phyloP scores from a whole-genome alignment of 2,888 invertebrate genomes.

The Neoascia interrupta region DNA sequence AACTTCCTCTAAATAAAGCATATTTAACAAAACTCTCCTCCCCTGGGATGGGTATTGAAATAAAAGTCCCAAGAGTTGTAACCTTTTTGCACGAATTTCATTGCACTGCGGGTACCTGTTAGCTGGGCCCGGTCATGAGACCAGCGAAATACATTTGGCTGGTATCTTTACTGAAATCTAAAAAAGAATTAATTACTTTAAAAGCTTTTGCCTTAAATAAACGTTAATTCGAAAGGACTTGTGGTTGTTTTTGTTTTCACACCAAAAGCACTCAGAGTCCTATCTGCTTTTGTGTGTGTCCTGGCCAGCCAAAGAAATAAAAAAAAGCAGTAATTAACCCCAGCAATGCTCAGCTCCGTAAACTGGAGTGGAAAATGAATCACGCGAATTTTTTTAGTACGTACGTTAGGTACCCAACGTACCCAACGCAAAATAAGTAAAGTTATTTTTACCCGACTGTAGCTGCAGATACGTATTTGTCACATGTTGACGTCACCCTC shows the following conservation, averaged over 20 bases:
- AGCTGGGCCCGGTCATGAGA: neutral
- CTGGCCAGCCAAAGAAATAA: neutral
- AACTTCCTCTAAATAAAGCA: neutral
- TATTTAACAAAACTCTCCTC: too few species aligned
- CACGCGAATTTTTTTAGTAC: slow-evolving; percentile 38
- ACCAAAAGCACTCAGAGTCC: slow-evolving; percentile 4
- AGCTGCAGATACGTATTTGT: slow-evolving; percentile 30
- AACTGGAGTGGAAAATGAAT: slow-evolving; percentile 39
- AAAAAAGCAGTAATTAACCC: neutral
- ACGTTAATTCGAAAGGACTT: neutral
- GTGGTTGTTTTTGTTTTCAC: neutral
- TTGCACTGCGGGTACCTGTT: neutral
- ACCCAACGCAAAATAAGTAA: neutral
- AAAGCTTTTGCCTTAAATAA: slow-evolving; percentile 21
- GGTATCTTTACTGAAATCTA: slow-evolving; percentile 4
- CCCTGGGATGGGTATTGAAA: too few species aligned
- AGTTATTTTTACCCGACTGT: slow-evolving; percentile 30
- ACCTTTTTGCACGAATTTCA: slow-evolving; percentile 1
- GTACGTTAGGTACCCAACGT: neutral
- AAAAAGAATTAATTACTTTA: slow-evolving; percentile 27
- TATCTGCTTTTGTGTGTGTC: slow-evolving; percentile 1
- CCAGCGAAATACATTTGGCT: neutral
- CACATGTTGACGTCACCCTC: slow-evolving; percentile 41
- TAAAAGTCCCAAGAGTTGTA: too few species aligned
- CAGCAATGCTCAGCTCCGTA: neutral